These are phyloP conservation scores for Littorina saxatilis DNA, from an alignment of 1,140 invertebrate genomes.

Conservation along the genomic window DNA sequence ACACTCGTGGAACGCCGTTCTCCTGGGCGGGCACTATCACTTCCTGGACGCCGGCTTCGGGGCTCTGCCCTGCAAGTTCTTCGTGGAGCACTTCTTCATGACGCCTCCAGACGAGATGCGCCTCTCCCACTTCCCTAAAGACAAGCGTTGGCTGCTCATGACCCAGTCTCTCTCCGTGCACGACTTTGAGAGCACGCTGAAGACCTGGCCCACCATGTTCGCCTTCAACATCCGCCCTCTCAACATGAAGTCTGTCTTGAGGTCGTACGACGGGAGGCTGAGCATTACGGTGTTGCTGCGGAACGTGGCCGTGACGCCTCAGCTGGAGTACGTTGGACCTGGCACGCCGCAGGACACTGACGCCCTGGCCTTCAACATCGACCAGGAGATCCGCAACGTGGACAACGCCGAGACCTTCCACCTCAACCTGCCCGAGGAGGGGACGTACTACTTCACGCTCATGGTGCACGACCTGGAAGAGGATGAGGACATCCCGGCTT, in stretches of 20 bases:
- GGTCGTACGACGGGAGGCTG: constrained; percentile 65
- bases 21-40: constrained; percentile 59
- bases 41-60: constrained; percentile 62
- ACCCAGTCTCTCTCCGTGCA: constrained; percentile 57
- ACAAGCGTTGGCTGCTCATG: constrained; percentile 67
- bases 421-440: constrained; percentile 65
- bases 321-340: constrained; percentile 65
- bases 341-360: constrained; percentile 59
- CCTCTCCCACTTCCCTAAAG: constrained; percentile 65
- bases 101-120: constrained; percentile 64
- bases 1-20: constrained; percentile 66
- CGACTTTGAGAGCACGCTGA: constrained; percentile 62
- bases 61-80: constrained; percentile 59
- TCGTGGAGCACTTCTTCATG: constrained; percentile 65
- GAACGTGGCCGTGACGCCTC: constrained; percentile 64
- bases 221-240: constrained; percentile 67
- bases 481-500: constrained; percentile 62
- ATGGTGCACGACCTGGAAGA: constrained; percentile 65
- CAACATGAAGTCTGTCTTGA: constrained; percentile 65
- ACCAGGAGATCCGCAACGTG: constrained; percentile 65
- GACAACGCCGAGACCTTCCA: constrained; percentile 70
- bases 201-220: constrained; percentile 70
- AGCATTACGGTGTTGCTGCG: constrained; percentile 64
- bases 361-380: constrained; percentile 60
- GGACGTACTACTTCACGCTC: constrained; percentile 67